Evolutionary conservation across 2,888 invertebrate genomes (phyloP), one percentile per base, ranked within the genome.

Genomic region (Acronicta aceris): DNA sequence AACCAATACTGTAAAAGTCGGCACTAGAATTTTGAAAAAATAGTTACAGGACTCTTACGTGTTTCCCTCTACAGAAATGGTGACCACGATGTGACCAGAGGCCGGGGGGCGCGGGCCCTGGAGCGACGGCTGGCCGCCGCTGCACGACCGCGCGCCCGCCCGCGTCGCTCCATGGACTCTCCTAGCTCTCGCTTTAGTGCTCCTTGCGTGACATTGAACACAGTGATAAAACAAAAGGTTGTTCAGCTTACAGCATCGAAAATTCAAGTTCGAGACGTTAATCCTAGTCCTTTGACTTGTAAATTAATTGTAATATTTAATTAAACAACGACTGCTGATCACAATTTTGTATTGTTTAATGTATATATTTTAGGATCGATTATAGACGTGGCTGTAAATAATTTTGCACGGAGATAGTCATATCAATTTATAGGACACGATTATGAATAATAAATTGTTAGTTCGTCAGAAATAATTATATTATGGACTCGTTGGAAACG

Each of bases 71-170:
- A 0, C 61, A 94, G 94, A 93, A 81, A 92, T 93, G 93, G 86
- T 88, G 76, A 93, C 94, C 48, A 93, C 93, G 46, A 93, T 92
- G 79, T 94, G 94, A 94, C 94, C 94, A 59, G 89, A 89, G 76
- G 86, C 84, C 27, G 85, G 79, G 52, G 90, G 85, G 70, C 88
- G 84, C 48, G 89, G 84, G 41, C 86, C 89, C 5, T 92, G 93
- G 93, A 76, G 85, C 66, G 91, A 89, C 43, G 88, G 88, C 59
- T 91, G 93, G 92, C 91, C 91, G 38, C 90, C 90, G 15, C 81
- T 77, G 36, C 81, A 79, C 68, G 76, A 62, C 27, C 38, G 70
- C 42, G 62, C 78, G 42, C 41, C 70, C 49, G n/a, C 40, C 9
- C 12, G 49, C 52, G 8, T 13, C 74, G 30, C 48, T 61, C 46